Conservation (phyloP, 2,888 invertebrate species). For the Lapara coniferarum region DNA sequence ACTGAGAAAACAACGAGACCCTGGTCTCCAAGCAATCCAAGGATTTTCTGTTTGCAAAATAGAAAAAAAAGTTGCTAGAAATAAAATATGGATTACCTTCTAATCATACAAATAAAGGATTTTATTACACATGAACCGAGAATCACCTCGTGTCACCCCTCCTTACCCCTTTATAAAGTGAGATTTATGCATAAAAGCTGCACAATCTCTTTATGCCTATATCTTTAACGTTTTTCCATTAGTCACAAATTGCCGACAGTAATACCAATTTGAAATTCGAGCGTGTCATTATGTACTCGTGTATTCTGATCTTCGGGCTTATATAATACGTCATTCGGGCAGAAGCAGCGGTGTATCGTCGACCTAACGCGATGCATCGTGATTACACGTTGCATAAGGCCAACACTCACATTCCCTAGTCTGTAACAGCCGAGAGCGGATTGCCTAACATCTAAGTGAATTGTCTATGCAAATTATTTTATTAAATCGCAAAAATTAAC, state of each 20-base stretch:
- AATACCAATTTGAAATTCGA: neutral
- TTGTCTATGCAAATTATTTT: conserved; percentile 40
- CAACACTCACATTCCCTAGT: conserved; percentile 40
- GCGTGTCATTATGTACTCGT: neutral
- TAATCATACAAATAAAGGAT: too few species aligned
- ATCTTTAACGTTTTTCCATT: too few species aligned
- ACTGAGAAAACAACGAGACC: too few species aligned
- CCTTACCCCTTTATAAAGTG: too few species aligned
- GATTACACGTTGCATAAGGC: conserved; percentile 42
- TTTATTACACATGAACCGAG: too few species aligned
- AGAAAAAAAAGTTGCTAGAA: too few species aligned
- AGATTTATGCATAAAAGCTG: too few species aligned
- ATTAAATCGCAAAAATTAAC: conserved; percentile 31
- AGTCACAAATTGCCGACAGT: neutral
- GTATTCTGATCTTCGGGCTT: neutral
- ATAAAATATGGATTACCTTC: too few species aligned
- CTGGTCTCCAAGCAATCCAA: too few species aligned
- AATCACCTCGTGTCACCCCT: too few species aligned
- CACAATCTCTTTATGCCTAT: too few species aligned
- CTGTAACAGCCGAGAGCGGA: conserved; percentile 35
- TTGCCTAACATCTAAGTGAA: conserved; percentile 40
- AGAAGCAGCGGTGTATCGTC: conserved; percentile 15
- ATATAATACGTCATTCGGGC: neutral
- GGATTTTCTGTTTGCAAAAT: too few species aligned
- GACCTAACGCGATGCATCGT: conserved; percentile 34